Evolutionary conservation across 1,140 invertebrate genomes (phyloP).

Genomic region (Adoxophyes honmai): DNA sequence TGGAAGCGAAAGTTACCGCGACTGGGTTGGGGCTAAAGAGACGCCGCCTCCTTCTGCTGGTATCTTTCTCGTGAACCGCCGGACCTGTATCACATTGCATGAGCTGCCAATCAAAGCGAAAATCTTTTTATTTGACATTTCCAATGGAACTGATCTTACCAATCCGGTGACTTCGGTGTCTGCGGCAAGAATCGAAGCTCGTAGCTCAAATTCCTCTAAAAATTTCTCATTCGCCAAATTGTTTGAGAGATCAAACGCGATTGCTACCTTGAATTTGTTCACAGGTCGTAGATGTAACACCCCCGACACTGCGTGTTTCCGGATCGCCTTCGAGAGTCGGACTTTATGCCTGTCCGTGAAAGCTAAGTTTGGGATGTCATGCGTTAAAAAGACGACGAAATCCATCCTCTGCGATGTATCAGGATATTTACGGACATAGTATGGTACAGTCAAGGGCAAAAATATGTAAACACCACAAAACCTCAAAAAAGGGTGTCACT

Average conservation of each 20-base stretch:
- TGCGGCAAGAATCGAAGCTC: constrained; percentile 10
- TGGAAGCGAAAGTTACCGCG: constrained; percentile 23
- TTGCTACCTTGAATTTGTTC: constrained; percentile 11
- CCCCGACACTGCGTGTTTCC: too few species aligned
- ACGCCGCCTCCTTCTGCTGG: background rate
- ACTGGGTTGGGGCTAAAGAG: constrained; percentile 7
- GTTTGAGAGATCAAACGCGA: constrained; percentile 14
- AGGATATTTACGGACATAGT: too few species aligned
- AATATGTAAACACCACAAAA: too few species aligned
- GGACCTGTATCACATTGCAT: constrained; percentile 4
- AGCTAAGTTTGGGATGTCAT: too few species aligned
- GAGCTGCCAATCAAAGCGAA: background rate
- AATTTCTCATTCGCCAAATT: constrained; percentile 11
- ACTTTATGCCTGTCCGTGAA: too few species aligned
- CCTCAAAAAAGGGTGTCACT: too few species aligned
- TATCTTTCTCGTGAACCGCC: constrained; percentile 11
- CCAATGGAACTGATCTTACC: constrained; percentile 1
- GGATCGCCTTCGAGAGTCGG: too few species aligned
- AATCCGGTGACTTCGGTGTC: constrained; percentile 13
- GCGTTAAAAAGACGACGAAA: too few species aligned
- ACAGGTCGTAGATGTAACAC: too few species aligned
- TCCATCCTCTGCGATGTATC: too few species aligned
- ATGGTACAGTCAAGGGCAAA: too few species aligned
- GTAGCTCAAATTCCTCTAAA: too few species aligned
- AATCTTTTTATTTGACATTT: constrained; percentile 15